These are phyloP conservation scores for Drosophila nikananu DNA, from an alignment of 1,140 invertebrate species.

Conservation along the genomic window DNA sequence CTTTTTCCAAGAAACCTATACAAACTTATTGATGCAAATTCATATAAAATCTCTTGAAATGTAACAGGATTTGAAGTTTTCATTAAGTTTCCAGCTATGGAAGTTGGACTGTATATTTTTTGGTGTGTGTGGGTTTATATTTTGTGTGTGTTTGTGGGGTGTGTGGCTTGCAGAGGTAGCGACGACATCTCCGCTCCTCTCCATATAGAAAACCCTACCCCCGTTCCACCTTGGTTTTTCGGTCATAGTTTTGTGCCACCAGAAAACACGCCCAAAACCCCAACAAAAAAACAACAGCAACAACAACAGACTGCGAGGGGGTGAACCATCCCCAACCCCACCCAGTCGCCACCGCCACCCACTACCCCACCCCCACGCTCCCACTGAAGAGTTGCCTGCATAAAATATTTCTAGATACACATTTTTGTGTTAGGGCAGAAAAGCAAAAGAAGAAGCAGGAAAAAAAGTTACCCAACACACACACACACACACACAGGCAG, in stretches of 20 bases:
- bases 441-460: conserved; percentile 30
- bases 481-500: conserved; percentile 26
- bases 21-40: conserved; percentile 16
- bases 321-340: conserved; percentile 22
- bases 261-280: conserved; percentile 46
- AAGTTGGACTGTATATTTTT: conserved; percentile 32
- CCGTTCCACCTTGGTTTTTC: conserved; percentile 9
- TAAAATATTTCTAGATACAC: conserved; percentile 81
- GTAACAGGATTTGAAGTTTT: conserved; percentile 4
- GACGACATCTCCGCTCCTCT: conserved; percentile 37
- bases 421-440: conserved; percentile 64
- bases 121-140: conserved; percentile 14
- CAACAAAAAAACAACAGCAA: conserved; percentile 23
- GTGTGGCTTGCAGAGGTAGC: conserved; percentile 26
- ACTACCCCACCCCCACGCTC: not conserved
- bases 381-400: conserved; percentile 61
- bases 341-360: conserved; percentile 12
- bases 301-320: conserved; percentile 7
- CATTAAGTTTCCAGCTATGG: conserved; percentile 8
- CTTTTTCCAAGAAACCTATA: not conserved
- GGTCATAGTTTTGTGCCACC: conserved; percentile 47
- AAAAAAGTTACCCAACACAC: conserved; percentile 60
- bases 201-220: conserved; percentile 1
- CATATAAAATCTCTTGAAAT: not conserved
- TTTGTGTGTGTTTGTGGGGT: not conserved